These are phyloP conservation scores for Lasioglossum zephyrum DNA, from an alignment of 2,888 invertebrate species.

Conservation along the genomic window DNA sequence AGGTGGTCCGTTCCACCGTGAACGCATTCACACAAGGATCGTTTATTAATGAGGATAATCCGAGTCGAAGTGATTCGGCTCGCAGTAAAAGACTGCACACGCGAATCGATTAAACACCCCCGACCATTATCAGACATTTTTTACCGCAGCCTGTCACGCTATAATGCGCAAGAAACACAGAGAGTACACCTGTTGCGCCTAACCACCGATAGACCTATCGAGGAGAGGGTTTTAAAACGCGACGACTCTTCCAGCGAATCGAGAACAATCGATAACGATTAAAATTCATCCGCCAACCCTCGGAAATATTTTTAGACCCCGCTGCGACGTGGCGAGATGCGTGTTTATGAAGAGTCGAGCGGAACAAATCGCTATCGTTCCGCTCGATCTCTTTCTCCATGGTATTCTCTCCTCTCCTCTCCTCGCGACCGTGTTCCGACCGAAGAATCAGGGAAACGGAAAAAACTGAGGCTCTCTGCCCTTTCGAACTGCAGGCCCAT, in stretches of 20 bases:
- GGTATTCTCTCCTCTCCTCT: background rate
- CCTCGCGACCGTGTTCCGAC: background rate
- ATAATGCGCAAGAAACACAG: constrained; percentile 58
- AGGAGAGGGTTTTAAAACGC: constrained; percentile 53
- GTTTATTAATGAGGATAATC: background rate
- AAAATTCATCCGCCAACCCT: constrained; percentile 38
- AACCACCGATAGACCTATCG: constrained; percentile 69
- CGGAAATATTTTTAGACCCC: constrained; percentile 20
- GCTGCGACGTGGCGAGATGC: background rate
- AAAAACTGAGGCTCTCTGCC: background rate
- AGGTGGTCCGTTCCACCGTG: background rate
- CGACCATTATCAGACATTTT: constrained; percentile 46
- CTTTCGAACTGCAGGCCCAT: background rate
- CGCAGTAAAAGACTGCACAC: background rate
- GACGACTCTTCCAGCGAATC: constrained; percentile 30
- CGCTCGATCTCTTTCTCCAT: background rate
- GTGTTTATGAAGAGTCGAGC: constrained; percentile 30
- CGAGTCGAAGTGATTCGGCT: background rate
- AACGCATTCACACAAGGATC: background rate
- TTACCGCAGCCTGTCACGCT: constrained; percentile 40
- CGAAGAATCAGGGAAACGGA: background rate
- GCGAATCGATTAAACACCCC: constrained; percentile 6
- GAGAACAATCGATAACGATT: constrained; percentile 46
- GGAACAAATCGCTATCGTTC: constrained; percentile 36
- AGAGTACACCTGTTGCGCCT: constrained; percentile 71